Conservation (phyloP, 2,888 invertebrate species). For the Mechanitis messenoides region DNA sequence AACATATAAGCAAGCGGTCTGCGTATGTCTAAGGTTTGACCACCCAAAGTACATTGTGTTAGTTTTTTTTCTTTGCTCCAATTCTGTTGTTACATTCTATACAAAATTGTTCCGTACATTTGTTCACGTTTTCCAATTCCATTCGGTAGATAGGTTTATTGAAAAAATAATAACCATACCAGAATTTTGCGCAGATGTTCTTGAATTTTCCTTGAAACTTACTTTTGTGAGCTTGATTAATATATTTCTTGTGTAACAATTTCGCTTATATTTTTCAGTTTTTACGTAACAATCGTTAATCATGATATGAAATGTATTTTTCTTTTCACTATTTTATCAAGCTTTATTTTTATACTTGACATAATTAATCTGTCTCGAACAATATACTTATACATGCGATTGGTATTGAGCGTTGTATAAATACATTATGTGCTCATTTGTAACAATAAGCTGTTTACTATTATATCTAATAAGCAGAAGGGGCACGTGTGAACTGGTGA, state of each 20-base stretch:
- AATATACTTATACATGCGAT: no score
- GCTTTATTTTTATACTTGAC: neutral
- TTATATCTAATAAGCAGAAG: no score
- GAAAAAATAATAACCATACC: slow-evolving; percentile 1
- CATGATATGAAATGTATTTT: neutral
- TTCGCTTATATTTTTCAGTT: neutral
- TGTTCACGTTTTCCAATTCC: neutral
- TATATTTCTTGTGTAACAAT: slow-evolving; percentile 3
- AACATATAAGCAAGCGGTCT: neutral
- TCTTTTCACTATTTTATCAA: neutral
- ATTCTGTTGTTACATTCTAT: slow-evolving; percentile 22
- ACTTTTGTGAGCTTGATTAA: slow-evolving; percentile 1
- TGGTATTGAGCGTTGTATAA: no score
- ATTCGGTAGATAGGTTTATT: neutral
- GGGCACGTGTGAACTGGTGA: slow-evolving; percentile 11
- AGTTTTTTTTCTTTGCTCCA: slow-evolving; percentile 21
- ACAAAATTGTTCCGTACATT: slow-evolving; percentile 9
- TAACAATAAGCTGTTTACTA: no score
- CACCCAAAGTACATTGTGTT: slow-evolving; percentile 14
- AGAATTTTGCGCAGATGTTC: slow-evolving; percentile 5
- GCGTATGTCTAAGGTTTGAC: slow-evolving; percentile 23
- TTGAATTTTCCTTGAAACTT: neutral
- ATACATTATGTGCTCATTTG: no score
- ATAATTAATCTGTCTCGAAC: no score
- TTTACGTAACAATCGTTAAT: slow-evolving; percentile 1